Conservation (phyloP, 2,113 vertebrate species). For the Grallaria varia region DNA sequence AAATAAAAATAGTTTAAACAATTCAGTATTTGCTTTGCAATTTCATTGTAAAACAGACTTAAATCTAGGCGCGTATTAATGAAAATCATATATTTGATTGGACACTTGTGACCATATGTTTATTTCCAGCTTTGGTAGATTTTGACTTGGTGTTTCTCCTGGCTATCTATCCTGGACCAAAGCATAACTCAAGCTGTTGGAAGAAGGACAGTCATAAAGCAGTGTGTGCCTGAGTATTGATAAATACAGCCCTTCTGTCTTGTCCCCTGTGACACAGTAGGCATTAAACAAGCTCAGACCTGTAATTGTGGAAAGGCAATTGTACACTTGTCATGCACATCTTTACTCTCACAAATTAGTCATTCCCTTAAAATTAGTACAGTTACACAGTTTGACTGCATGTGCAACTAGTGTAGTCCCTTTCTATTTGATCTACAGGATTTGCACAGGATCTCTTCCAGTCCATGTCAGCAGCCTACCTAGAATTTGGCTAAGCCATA, state of each 20-base stretch:
- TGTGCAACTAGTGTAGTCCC: neutral
- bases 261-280: neutral
- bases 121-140: neutral
- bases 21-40: neutral
- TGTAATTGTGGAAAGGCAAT: neutral
- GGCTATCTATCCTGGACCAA: neutral
- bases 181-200: neutral
- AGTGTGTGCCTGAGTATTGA: neutral
- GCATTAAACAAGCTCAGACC: neutral
- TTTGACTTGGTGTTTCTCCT: conserved; percentile 3
- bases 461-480: neutral
- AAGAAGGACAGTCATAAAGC: neutral
- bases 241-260: neutral
- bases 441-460: neutral
- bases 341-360: neutral
- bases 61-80: neutral
- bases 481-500: neutral
- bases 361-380: neutral
- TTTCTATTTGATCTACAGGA: neutral
- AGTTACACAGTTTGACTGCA: neutral
- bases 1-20: conserved; percentile 27
- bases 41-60: neutral
- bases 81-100: conserved; percentile 11
- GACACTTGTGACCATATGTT: neutral
- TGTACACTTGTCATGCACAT: neutral